Evolutionary conservation across 1,140 invertebrate species (phyloP), one percentile per base, ranked within the genome.

Genomic region (Rhopalosiphum padi): DNA sequence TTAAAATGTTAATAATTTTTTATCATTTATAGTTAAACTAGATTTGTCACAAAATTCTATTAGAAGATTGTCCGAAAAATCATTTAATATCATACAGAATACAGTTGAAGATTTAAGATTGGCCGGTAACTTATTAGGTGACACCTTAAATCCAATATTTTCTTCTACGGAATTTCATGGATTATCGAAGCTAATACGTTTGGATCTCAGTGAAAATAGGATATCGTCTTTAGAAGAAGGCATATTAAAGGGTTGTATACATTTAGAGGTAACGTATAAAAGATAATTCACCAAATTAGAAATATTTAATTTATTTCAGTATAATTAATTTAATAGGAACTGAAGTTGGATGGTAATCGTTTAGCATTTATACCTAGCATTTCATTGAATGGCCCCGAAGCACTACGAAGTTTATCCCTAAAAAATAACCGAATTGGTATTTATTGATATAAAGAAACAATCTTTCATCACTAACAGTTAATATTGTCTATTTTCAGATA

Each of bases 131-230:
- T 95, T 98, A 37, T 95, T 99, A 7, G 98, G 98, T 1, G 98
- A 98, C 94, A 98, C 97, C 94, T 95, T 98, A 1, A 98, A 98
- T 95, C 98, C 98, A 0, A 98, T 98, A 94, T 98, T 98, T 95
- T 97, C 97, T 3, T 97, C 97, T 23, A 97, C 96, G 41, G 98
- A 98, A 95, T 97, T 98, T 93, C 97, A 97, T 94, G 96, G 97
- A n/a, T 95, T 98, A 90, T 96, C 96, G 3, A 96, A 97, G 94
- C 95, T 98, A n/a, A 96, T 96, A 94, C 95, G 97, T 8, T 95
- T 99, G 46, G 97, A 98, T 95, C 95, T 98, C 15, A 97, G 97
- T 43, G 96, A 96, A 30, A 99, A 99, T 94, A 96, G 96, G 85
- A 97, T 99, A 60, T 96, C 97, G 94, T 97, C 97, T 2, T 96